Base-by-base conservation (phyloP, 2,113 vertebrate genomes). In the Alexandromys fortis region DNA sequence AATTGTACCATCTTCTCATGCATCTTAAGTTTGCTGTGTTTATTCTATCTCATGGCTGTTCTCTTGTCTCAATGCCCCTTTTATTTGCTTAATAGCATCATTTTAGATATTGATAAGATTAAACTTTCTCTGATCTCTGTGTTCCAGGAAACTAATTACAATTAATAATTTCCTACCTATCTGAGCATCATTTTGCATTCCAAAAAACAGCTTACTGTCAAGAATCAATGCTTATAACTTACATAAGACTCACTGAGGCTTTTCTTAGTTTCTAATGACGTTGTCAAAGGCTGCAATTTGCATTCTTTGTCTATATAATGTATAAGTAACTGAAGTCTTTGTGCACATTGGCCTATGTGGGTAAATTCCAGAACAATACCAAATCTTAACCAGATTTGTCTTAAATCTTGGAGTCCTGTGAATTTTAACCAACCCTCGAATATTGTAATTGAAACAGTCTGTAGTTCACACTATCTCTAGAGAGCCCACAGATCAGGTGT, bases 31-130 rank as follows among this genome's bases (percentile, higher is more conserved):
- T 33, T 79, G 35, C 9, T 35, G 52, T 16, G 3, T 94, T 93
- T 93, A 47, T 61, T 19, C 63, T 45, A 14, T 22, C 5, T 90
- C 3, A 14, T 22, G 61, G 26, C 47, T 76, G 5, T 70, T 86
- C 2, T 42, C 12, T 19, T 21, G 4, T 92, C 33, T 92, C 81
- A 95, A 78, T 52, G 28, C 19, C 28, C 1, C 17, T 72, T 93
- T 93, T 33, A 75, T 93, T 89, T 96, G 22, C 68, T 89, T 96
- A 83, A 91, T 63, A 42, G 4, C 65, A 79, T 85, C 76, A 87
- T 47, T 94, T 89, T 91, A 93, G 73, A 86, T 86, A 70, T 42
- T 68, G 67, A 82, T 89, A 75, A 87, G 70, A n/a, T 61, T 70
- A 26, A 89, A 92, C 12, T 82, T 96, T 72, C 63, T 70, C 79